phyloP scores from a whole-genome alignment of 1,140 invertebrate species.

The Reticulitermes speratus region DNA sequence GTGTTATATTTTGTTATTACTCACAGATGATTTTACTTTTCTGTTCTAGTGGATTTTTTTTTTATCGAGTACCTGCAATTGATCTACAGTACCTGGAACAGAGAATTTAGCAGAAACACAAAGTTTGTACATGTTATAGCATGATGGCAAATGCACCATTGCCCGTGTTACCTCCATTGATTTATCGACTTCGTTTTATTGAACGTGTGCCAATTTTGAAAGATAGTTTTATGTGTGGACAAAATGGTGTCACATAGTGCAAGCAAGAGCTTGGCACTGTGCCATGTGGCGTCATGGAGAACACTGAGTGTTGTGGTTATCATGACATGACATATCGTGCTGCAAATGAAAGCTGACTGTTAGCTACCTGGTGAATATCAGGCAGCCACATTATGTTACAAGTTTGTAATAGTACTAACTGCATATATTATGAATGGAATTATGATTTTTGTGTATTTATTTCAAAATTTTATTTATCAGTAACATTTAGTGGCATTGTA shows the following conservation, averaged over 20 bases:
- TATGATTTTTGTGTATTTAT: background rate
- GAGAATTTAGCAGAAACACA: constrained; percentile 15
- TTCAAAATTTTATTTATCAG: background rate
- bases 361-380: background rate
- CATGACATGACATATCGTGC: background rate
- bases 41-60: constrained; percentile 23
- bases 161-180: background rate
- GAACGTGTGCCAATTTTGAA: background rate
- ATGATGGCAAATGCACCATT: background rate
- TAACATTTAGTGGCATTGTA: background rate
- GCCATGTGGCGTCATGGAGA: background rate
- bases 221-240: background rate
- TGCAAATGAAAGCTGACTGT: background rate
- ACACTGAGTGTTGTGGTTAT: background rate
- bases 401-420: background rate
- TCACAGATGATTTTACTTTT: background rate
- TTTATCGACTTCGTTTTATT: background rate
- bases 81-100: constrained; percentile 34
- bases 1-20: background rate
- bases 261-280: background rate
- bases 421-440: background rate
- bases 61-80: constrained; percentile 33
- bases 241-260: background rate
- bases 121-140: background rate
- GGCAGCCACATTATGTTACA: background rate